phyloP scores from a whole-genome alignment of 1,140 invertebrate species.

The Coelopa frigida region DNA sequence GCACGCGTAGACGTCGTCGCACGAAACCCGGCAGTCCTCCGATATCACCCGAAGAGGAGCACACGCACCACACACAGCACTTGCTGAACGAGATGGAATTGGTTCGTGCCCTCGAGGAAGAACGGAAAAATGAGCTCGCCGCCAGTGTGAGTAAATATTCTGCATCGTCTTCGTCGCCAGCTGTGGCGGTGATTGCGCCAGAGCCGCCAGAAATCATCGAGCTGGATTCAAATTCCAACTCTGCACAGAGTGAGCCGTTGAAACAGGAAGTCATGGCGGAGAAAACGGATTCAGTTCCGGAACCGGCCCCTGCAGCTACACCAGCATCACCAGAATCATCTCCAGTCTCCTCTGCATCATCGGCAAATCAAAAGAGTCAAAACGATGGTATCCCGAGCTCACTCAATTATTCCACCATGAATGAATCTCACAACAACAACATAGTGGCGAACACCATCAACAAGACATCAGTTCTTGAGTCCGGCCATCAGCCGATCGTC shows the following conservation, averaged over 20 bases:
- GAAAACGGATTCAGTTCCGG: neutral
- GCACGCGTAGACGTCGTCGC: constrained; percentile 19
- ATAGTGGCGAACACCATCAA: constrained; percentile 1
- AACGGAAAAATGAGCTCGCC: constrained; percentile 37
- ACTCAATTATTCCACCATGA: constrained; percentile 6
- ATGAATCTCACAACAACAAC: constrained; percentile 10
- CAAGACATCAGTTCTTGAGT: constrained; percentile 7
- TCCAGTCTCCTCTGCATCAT: neutral
- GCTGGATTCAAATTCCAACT: constrained; percentile 39
- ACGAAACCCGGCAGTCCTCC: constrained; percentile 12
- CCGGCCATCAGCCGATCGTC: constrained; percentile 30
- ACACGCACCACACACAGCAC: constrained; percentile 39
- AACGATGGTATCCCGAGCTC: neutral
- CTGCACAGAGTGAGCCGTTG: constrained; percentile 15
- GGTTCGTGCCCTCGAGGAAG: constrained; percentile 29
- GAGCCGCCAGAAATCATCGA: constrained; percentile 41
- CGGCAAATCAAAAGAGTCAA: neutral
- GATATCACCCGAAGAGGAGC: constrained; percentile 25
- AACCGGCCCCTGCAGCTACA: neutral
- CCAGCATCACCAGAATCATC: neutral
- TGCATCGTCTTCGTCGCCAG: constrained; percentile 30
- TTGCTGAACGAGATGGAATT: constrained; percentile 38
- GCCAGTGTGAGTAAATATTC: constrained; percentile 36
- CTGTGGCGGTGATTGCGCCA: constrained; percentile 32
- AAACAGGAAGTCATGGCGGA: constrained; percentile 17